Evolutionary conservation across 2,797 vertebrate species (phyloP), one percentile per base, ranked within the genome.

Genomic region (Hydrophis major): DNA sequence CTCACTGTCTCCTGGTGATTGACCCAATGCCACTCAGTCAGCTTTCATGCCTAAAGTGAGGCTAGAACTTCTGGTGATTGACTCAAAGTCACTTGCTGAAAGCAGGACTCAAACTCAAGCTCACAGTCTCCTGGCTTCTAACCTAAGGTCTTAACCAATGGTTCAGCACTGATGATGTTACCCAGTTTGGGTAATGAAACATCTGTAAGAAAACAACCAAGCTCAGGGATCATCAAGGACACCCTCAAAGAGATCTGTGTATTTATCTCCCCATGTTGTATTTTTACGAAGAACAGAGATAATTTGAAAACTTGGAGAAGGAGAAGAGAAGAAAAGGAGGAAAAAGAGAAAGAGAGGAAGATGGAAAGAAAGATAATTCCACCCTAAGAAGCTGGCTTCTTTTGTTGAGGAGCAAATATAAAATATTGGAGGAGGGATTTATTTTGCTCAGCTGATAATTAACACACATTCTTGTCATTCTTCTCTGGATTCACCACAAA

Each of bases 401-500:
- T 89, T 92, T 32, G 37, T 91, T 55, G 8, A 37, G 13, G 90
- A 78, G 13, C 10, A 1, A 0, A 0, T 4, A 4, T 66, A 11
- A 53, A 47, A 61, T 61, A 55, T 86, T 32, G 87, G 11, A 2
- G 83, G 69, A 3, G 27, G 25, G 5, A 28, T 59, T 27, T 47
- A 47, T 5, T 37, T 42, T 87, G 89, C 89, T 60, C 90, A 66
- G 92, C 32, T 78, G 42, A 59, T 92, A 50, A 0, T 16, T 27
- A 83, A 92, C 55, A 50, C 0, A 0, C 0, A 13, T 10, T 3
- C 0, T 59, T 57, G 50, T 1, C 10, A 47, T 25, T 87, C 2
- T 0, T 0, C 2, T 7, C 66, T 87, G 89, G 69, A 50, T n/a
- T 0, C 0, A 86, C 10, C 0, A 0, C 1, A 87, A 16, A 32